Base-by-base conservation (phyloP, 1,140 invertebrate genomes). In the Sinella curviseta region DNA sequence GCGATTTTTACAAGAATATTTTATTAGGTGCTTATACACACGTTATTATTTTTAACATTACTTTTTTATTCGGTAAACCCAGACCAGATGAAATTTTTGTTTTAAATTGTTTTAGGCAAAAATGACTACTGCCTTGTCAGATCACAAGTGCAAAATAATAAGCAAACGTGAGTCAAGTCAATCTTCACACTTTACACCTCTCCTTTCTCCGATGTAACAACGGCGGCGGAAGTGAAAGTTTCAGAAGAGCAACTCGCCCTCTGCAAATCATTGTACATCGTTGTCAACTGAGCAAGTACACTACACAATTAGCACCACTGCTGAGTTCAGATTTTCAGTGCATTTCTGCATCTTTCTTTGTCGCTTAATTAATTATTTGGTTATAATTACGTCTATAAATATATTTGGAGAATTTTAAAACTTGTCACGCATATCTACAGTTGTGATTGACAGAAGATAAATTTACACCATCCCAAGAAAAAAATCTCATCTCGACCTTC, bases 291-390 rank as follows among this genome's bases (percentile, higher is more conserved):
- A 12, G 31, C 65, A 70, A 70, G 65, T 70, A 17, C 24, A 17
- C 65, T 70, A 70, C 31, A 33, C 65, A 70, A 33, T 70, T 70
- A 70, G 65, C 65, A 70, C 65, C 65, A 70, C 20, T 70, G 65
- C 65, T 70, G 65, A 70, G 65, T 70, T 31, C 65, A 70, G 65
- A 70, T 70, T 70, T 70, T 33, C 12, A 12, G 26, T 70, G 31
- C 65, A 70, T 70, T 65, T 48, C 39, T 48, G 39, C 20, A 48
- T 20, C 8, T 48, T 20, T n/a, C n/a, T n/a, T n/a, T n/a, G n/a
- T n/a, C n/a, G n/a, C n/a, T n/a, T n/a, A n/a, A n/a, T n/a, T n/a
- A n/a, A n/a, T n/a, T n/a, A n/a, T n/a, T n/a, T n/a, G n/a, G n/a
- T n/a, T n/a, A n/a, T n/a, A n/a, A n/a, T n/a, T n/a, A n/a, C n/a